These are phyloP conservation scores for Uropetala carovei DNA, from an alignment of 2,888 invertebrate genomes.

Conservation along the genomic window DNA sequence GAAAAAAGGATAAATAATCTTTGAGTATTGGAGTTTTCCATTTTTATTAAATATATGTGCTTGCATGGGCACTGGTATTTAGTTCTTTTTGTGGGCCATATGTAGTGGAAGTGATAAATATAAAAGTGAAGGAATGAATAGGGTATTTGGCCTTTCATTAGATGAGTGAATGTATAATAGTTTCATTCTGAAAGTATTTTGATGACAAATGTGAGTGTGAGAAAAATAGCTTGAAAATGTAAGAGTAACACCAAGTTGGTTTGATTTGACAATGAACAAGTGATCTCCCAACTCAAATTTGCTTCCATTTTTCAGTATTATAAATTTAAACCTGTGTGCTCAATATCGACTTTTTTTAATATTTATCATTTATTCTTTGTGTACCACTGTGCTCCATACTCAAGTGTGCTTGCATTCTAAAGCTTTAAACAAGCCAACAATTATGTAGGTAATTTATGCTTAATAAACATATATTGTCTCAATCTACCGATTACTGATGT, in stretches of 20 bases:
- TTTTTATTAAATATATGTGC: slow-evolving; percentile 57
- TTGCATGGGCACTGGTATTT: slow-evolving; percentile 51
- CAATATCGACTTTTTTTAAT: slow-evolving; percentile 58
- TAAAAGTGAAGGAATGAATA: slow-evolving; percentile 12
- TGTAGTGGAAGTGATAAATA: slow-evolving; percentile 39
- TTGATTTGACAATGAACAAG: slow-evolving; percentile 36
- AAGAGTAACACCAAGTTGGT: background rate
- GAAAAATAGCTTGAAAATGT: background rate
- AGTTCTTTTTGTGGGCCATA: slow-evolving; percentile 56
- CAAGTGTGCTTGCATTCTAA: slow-evolving; percentile 62
- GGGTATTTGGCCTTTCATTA: background rate
- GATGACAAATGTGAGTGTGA: slow-evolving; percentile 31
- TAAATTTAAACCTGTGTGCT: slow-evolving; percentile 48
- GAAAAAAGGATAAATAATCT: slow-evolving; percentile 40
- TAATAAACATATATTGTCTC: slow-evolving; percentile 57
- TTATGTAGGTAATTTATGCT: slow-evolving; percentile 63
- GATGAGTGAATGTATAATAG: slow-evolving; percentile 50
- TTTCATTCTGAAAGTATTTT: slow-evolving; percentile 54
- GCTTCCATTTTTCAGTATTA: slow-evolving; percentile 63
- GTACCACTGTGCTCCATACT: slow-evolving; percentile 61
- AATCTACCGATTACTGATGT: background rate
- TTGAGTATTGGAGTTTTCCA: slow-evolving; percentile 60
- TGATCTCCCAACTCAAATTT: slow-evolving; percentile 50
- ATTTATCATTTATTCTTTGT: slow-evolving; percentile 46
- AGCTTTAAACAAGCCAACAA: slow-evolving; percentile 59